These are phyloP conservation scores for Glyptemys insculpta DNA, from an alignment of 2,797 vertebrate genomes.

Conservation along the genomic window DNA sequence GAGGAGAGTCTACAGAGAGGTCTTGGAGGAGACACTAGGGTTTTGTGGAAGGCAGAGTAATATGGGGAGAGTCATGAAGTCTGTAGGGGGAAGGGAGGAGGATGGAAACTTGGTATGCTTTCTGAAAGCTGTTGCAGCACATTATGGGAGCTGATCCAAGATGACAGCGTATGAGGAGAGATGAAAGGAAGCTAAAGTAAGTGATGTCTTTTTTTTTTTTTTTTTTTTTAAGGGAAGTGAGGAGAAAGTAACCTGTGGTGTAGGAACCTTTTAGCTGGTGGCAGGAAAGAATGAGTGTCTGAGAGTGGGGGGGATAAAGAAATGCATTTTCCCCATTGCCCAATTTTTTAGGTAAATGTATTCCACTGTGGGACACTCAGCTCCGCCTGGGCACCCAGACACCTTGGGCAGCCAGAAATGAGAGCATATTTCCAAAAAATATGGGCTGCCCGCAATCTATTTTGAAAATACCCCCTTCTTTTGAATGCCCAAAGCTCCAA, in stretches of 20 bases:
- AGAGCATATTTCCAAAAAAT: not conserved
- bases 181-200: not conserved
- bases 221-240: not conserved
- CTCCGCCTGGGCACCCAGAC: not conserved
- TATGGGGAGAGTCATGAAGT: too few relatives aligned
- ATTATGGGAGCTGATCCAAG: not conserved
- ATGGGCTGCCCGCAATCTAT: not conserved
- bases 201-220: not conserved
- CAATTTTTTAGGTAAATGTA: not conserved
- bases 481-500: not conserved
- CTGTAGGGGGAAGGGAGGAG: not conserved
- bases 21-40: not conserved
- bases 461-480: not conserved
- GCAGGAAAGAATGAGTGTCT: not conserved
- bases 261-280: not conserved
- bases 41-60: not conserved
- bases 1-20: not conserved
- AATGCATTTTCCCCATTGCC: not conserved
- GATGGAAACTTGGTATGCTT: not conserved
- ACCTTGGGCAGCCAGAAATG: not conserved
- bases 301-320: not conserved
- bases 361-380: not conserved
- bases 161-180: not conserved
- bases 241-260: not conserved
- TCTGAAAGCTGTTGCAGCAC: not conserved